phyloP scores from a whole-genome alignment of 2,888 invertebrate genomes.

The Galerucella calmariensis region DNA sequence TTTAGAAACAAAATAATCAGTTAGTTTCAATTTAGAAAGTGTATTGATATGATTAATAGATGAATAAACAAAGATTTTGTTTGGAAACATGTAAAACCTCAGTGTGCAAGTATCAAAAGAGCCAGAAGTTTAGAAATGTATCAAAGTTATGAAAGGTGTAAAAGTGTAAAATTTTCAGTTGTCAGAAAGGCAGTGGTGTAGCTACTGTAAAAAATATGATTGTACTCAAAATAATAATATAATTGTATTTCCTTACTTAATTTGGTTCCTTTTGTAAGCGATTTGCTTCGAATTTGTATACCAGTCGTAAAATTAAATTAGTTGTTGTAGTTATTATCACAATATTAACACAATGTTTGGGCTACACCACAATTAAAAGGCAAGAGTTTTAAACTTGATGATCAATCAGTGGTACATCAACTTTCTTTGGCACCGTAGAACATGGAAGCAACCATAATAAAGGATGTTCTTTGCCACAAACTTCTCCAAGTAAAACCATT shows the following conservation, averaged over 20 bases:
- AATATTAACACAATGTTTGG: background rate
- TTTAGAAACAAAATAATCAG: background rate
- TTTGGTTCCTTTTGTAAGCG: background rate
- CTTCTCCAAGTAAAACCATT: constrained; percentile 77
- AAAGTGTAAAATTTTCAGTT: constrained; percentile 12
- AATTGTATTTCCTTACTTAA: too few species aligned
- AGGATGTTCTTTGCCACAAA: constrained; percentile 71
- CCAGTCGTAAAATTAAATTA: background rate
- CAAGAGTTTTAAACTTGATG: constrained; percentile 59
- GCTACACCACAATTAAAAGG: constrained; percentile 16
- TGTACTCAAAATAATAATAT: too few species aligned
- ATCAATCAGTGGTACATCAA: constrained; percentile 61
- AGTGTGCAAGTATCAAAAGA: constrained; percentile 18
- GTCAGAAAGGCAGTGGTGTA: constrained; percentile 4
- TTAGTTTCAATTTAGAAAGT: background rate
- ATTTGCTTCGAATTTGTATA: background rate
- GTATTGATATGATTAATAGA: background rate
- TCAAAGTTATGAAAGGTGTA: constrained; percentile 23
- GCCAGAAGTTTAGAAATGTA: constrained; percentile 18
- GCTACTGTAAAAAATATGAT: background rate
- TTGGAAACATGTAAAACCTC: background rate
- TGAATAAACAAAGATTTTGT: background rate
- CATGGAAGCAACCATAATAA: constrained; percentile 80
- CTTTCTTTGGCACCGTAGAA: constrained; percentile 63
- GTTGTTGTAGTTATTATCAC: background rate